Base-by-base conservation (phyloP, 92 coral and sea anemone species). In the Zoanthus sansibaricus region DNA sequence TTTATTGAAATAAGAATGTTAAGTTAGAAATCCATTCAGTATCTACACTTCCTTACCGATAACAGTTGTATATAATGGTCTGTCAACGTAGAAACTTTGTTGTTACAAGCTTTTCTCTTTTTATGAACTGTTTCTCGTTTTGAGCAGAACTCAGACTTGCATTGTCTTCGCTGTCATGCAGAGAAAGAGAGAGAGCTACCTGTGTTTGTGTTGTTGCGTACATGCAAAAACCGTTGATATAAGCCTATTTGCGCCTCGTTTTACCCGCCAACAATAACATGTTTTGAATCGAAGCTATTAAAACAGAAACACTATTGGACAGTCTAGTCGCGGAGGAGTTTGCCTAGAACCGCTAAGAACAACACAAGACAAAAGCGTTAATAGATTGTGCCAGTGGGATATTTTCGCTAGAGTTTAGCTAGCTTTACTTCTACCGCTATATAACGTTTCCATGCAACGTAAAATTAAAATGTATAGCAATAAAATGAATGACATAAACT, bases 241-340 rank as follows among this genome's bases (percentile, higher is more conserved):
- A 66, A 80, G 45, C 59, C 75, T 66, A 66, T 80, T 20, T 80
- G 85, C 45, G 61, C 51, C 75, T 68, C 72, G 25, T 80, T 64
- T 64, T 55, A 48, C 62, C 61, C 11, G 17, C 18, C 45, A 80
- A 45, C 47, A 44, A 80, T 62, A 11, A 80, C 4, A 80, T 64
- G 85, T 80, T 80, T 80, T 62, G 85, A 66, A 11, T 45, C 14
- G 44, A 45, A 80, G 85, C 47, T 80, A 80, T 80, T 62, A 80
- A 48, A 30, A 18, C 15, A 15, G 61, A 62, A 18, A 45, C 52
- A 64, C 74, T 44, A 80, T 67, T 80, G 85, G 85, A 80, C 21
- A 58, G 20, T 48, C 47, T 25, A 44, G n/a, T 20, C 61, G 70
- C 49, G 44, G 37, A 64, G 45, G 52, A 42, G 49, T 21, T 42